A percentile compares a stretch with the other conserved stretches of the same genome.
phyloP scores from a whole-genome alignment of 2,797 vertebrate species.

The Pseudochirops cupreus region DNA sequence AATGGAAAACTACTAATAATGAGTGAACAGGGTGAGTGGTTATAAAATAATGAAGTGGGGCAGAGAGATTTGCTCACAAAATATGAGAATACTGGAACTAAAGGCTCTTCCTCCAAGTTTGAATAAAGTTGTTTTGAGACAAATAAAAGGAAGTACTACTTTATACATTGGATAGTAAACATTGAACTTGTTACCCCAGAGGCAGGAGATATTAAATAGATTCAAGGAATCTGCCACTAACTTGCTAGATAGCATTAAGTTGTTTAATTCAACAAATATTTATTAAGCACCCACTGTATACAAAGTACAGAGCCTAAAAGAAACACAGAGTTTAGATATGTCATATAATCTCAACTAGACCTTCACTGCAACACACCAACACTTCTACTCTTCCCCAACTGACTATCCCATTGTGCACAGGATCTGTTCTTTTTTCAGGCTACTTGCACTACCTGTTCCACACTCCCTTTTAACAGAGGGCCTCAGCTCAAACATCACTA shows the following conservation, averaged over 20 bases:
- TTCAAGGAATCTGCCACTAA: not conserved
- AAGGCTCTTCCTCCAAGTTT: not conserved
- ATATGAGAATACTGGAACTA: not conserved
- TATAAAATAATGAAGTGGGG: not conserved
- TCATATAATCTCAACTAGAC: not conserved
- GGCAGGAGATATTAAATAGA: not conserved
- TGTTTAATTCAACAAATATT: not conserved
- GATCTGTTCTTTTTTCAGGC: not conserved
- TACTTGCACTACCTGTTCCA: not conserved
- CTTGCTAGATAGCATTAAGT: not conserved
- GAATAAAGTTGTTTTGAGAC: not conserved
- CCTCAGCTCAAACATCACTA: not conserved
- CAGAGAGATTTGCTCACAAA: not conserved
- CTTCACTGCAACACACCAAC: not conserved
- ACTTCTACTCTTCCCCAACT: not conserved
- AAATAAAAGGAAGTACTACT: not conserved
- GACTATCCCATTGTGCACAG: not conserved
- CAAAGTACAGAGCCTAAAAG: not conserved
- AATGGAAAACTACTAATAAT: not conserved
- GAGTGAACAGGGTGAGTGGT: not conserved
- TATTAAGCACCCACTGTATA: not conserved
- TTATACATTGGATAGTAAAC: not conserved
- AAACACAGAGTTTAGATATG: not conserved
- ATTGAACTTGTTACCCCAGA: not conserved
- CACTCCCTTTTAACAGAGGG: not conserved